Percentiles rank a stretch among this genome's conserved stretches.
Conservation (phyloP, 2,888 invertebrate genomes). For the Conchocele bisecta region DNA sequence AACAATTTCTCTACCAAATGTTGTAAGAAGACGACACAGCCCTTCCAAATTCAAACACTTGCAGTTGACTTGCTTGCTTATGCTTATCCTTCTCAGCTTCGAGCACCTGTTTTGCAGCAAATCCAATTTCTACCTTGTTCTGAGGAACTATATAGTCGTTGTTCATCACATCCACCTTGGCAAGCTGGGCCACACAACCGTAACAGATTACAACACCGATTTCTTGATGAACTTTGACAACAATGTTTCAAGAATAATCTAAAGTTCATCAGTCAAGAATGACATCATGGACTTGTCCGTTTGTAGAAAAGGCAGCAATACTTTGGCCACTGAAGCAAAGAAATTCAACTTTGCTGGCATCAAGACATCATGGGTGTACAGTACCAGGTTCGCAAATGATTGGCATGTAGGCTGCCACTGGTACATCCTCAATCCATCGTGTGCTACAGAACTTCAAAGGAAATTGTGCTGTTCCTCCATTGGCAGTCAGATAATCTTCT, state of each 20-base stretch:
- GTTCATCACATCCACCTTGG: constrained; percentile 19
- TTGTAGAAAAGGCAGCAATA: constrained; percentile 28
- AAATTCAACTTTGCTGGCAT: constrained; percentile 25
- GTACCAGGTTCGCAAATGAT: constrained; percentile 16
- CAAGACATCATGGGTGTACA: constrained; percentile 16
- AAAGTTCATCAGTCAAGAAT: background rate
- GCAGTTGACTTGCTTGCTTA: too few species aligned
- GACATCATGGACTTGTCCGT: constrained; percentile 29
- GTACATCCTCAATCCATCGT: constrained; percentile 47
- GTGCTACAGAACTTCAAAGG: constrained; percentile 60
- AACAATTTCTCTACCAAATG: too few species aligned
- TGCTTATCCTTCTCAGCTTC: background rate
- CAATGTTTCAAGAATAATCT: background rate
- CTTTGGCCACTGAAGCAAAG: constrained; percentile 27
- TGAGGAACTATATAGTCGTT: constrained; percentile 16
- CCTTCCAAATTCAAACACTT: too few species aligned
- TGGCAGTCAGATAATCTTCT: constrained; percentile 59
- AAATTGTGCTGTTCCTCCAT: constrained; percentile 49
- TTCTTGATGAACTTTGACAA: constrained; percentile 5
- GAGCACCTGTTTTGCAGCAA: constrained; percentile 26
- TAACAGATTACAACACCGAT: background rate
- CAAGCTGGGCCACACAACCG: background rate
- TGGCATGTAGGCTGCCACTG: constrained; percentile 17
- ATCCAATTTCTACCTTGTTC: constrained; percentile 27
- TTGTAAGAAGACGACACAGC: too few species aligned